phyloP scores from a whole-genome alignment of 2,797 vertebrate genomes.

The Acrossocheilus fasciatus region DNA sequence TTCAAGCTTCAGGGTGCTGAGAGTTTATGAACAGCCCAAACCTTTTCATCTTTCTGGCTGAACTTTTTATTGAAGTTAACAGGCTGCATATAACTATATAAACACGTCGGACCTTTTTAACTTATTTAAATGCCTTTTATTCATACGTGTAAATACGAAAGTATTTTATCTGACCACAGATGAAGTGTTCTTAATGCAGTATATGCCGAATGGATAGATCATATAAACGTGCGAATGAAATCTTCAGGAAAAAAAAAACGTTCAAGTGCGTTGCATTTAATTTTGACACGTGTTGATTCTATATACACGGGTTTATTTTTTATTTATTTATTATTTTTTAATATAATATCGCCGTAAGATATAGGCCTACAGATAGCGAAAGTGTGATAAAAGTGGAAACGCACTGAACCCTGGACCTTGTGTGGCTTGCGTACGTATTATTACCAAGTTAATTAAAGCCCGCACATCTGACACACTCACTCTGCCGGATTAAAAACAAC shows the following conservation, averaged over 20 bases:
- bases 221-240: not conserved
- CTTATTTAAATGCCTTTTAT: not conserved
- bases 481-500: constrained; percentile 84
- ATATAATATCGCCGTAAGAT: constrained; percentile 17
- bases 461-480: constrained; percentile 91
- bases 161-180: not conserved
- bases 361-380: constrained; percentile 58
- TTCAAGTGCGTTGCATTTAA: constrained; percentile 63
- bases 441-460: constrained; percentile 94
- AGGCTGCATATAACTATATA: not conserved
- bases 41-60: not conserved
- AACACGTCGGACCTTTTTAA: not conserved
- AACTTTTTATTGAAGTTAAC: not conserved
- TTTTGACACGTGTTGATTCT: constrained; percentile 89
- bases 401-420: constrained; percentile 83
- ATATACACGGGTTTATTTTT: not conserved
- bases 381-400: constrained; percentile 74
- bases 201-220: not conserved
- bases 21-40: not conserved
- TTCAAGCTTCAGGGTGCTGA: not conserved
- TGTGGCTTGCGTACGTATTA: constrained; percentile 88
- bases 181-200: not conserved
- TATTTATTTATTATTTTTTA: no score
- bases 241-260: not conserved
- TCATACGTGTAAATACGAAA: not conserved